Evolutionary conservation across 2,113 vertebrate genomes (phyloP), one percentile per base, ranked within the genome.

Genomic region (Trogon melanurus): DNA sequence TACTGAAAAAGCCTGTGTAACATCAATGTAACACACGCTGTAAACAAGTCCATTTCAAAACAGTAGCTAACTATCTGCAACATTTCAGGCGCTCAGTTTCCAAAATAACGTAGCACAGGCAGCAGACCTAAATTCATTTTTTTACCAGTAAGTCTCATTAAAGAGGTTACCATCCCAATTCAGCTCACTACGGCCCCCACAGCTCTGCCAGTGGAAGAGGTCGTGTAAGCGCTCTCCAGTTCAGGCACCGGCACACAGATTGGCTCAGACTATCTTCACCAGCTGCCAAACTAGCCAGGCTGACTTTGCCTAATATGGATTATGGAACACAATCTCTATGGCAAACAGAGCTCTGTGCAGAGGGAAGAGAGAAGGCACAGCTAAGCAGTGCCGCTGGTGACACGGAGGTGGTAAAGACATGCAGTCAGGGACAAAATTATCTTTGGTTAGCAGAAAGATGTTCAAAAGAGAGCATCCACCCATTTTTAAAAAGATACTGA

Each of bases 21-120:
- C 7, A 8, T 79, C 86, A 80, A 12, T 0, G 17, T 32, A 70
- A 80, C 0, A 0, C 4, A 10, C 38, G 13, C 45, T 44, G 56
- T 44, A 73, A 93, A 90, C 61, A 51, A 81, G 6, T 21, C 45
- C 25, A 20, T 29, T 45, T 64, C 58, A 32, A 51, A 95, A 79
- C 62, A 89, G 79, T 3, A 88, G 54, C 47, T 25, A 87, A 60
- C 25, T 14, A 91, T 65, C 81, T 79, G 58, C 79, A 91, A 73
- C 41, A 32, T 1, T 15, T 74, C 67, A 79, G 75, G 26, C 76
- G 44, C 64, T 70, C 58, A 25, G 13, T 50, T 74, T 80, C 83
- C 83, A 89, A 88, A 95, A 78, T 51, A 91, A 70, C 80, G 44
- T 13, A 70, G 61, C 51, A 50, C 4, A 54, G 44, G 56, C 67